A percentile compares a stretch with the other conserved stretches of the same genome.
phyloP scores from a whole-genome alignment of 2,888 invertebrate species.

The Clepsis dumicolana region DNA sequence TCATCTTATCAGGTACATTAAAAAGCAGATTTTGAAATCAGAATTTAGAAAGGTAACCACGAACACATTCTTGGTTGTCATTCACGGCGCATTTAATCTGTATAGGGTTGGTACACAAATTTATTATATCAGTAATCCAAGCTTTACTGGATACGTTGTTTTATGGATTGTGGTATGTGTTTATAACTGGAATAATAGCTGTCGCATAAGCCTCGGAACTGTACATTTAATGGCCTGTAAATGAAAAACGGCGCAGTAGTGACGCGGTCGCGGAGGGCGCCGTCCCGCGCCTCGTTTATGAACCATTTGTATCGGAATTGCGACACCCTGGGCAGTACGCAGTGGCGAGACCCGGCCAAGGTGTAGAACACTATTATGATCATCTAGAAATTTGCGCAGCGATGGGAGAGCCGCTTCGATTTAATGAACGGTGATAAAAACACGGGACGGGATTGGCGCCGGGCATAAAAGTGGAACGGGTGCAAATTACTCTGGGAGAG shows the following conservation, averaged over 20 bases:
- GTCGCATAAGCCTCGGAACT: slow-evolving; percentile 60
- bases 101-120: slow-evolving; percentile 40
- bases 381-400: slow-evolving; percentile 9
- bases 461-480: slow-evolving; percentile 7
- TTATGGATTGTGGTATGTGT: slow-evolving; percentile 59
- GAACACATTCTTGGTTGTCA: neutral
- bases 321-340: slow-evolving; percentile 32
- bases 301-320: slow-evolving; percentile 55
- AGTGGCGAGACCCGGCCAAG: slow-evolving; percentile 4
- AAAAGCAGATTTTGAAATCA: too few species aligned
- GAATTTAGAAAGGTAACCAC: too few species aligned
- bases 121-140: slow-evolving; percentile 45
- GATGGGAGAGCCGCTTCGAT: slow-evolving; percentile 4
- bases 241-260: slow-evolving; percentile 71
- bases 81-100: slow-evolving; percentile 14
- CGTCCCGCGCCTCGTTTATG: slow-evolving; percentile 55
- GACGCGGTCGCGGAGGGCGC: slow-evolving; percentile 51
- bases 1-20: too few species aligned
- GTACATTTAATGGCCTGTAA: slow-evolving; percentile 73
- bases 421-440: slow-evolving; percentile 9
- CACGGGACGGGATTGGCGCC: neutral
- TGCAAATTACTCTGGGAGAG: slow-evolving; percentile 2
- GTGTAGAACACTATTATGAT: slow-evolving; percentile 25
- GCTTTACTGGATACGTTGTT: slow-evolving; percentile 45
- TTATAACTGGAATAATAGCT: slow-evolving; percentile 67